Conservation (phyloP, 1,140 invertebrate genomes). For the Nymphalis io region DNA sequence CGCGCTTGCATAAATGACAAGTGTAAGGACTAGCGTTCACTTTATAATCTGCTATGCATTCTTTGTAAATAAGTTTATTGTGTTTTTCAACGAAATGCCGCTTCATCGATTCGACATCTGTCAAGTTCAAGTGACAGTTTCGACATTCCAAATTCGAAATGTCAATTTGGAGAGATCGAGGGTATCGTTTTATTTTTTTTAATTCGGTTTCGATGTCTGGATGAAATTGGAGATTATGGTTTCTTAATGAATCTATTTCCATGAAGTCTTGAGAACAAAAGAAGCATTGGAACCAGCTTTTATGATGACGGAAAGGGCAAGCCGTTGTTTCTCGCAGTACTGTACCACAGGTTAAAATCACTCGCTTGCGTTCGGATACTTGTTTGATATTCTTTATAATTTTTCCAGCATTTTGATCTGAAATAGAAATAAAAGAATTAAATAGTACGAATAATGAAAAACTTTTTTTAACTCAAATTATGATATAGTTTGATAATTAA, state of each 20-base stretch:
- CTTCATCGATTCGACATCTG: conserved; percentile 57
- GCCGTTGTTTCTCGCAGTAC: conserved; percentile 63
- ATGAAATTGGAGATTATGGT: conserved; percentile 49
- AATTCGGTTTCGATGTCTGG: conserved; percentile 55
- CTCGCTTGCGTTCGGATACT: conserved; percentile 60
- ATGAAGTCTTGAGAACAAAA: conserved; percentile 68
- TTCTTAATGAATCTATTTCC: conserved; percentile 55
- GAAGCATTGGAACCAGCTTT: conserved; percentile 74
- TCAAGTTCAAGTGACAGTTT: conserved; percentile 55
- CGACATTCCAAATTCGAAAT: conserved; percentile 69
- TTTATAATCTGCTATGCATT: conserved; percentile 72
- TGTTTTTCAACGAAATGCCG: conserved; percentile 58
- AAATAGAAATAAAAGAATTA: not conserved
- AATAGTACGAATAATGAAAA: too few relatives aligned
- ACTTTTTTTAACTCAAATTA: too few relatives aligned
- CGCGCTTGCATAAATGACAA: conserved; percentile 61
- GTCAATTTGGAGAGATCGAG: conserved; percentile 70
- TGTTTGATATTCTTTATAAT: conserved; percentile 39
- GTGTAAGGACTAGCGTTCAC: conserved; percentile 57
- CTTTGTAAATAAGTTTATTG: conserved; percentile 61
- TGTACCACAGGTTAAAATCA: conserved; percentile 57
- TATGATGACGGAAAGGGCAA: conserved; percentile 69
- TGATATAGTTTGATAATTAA: too few relatives aligned
- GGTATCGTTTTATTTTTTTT: conserved; percentile 67
- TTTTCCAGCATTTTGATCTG: not conserved